A percentile compares a stretch with the other conserved stretches of the same genome.
phyloP scores from a whole-genome alignment of 2,113 vertebrate genomes.

The Polypterus bichir region DNA sequence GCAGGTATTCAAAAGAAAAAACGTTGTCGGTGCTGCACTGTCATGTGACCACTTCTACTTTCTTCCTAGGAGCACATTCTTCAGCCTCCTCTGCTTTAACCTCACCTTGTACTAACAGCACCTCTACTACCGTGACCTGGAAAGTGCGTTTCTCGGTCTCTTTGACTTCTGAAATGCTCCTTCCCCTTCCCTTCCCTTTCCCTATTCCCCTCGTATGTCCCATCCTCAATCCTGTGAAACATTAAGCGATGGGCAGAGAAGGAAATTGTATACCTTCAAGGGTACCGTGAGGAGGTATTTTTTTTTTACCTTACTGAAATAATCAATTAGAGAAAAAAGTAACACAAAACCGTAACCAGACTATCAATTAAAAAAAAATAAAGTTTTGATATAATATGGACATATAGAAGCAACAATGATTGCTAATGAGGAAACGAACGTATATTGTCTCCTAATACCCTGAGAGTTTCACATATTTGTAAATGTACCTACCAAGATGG shows the following conservation, averaged over 20 bases:
- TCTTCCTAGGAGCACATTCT: conserved; percentile 48
- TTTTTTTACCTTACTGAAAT: too few species aligned
- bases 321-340: too few species aligned
- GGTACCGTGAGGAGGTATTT: too few species aligned
- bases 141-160: conserved; percentile 32
- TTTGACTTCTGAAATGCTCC: conserved; percentile 2
- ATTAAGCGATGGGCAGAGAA: not conserved
- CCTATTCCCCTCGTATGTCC: conserved; percentile 13
- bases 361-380: too few species aligned
- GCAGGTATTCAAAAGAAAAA: conserved; percentile 99
- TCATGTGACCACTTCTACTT: conserved; percentile 81
- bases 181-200: conserved; percentile 12
- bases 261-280: too few species aligned
- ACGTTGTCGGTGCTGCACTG: conserved; percentile 95
- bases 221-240: conserved; percentile 22
- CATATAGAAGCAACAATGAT: too few species aligned
- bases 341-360: too few species aligned
- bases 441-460: too few species aligned
- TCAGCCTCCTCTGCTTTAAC: conserved; percentile 50
- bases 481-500: too few species aligned
- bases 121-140: conserved; percentile 65
- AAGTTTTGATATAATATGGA: too few species aligned
- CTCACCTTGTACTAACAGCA: conserved; percentile 75
- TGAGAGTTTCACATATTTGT: too few species aligned
- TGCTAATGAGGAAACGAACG: too few species aligned